Evolutionary conservation across 2,888 invertebrate genomes (phyloP).

Genomic region (Scrobipalpa atriplicella): DNA sequence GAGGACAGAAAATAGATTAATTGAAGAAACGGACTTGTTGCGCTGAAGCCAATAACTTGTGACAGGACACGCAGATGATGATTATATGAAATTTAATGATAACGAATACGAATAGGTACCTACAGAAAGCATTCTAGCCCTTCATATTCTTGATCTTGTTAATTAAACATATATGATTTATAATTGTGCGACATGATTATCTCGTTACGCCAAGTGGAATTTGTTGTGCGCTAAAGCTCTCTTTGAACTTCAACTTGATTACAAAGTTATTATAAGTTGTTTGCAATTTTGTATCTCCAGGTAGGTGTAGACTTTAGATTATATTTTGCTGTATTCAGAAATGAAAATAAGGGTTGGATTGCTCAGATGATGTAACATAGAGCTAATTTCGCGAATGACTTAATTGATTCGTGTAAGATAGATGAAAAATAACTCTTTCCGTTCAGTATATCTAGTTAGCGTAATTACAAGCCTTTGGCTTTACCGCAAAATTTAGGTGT

Average conservation of each 20-base stretch:
- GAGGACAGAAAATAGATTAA: too few species aligned
- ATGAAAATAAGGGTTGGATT: conserved; percentile 24
- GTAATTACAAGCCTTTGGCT: neutral
- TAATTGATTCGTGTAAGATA: conserved; percentile 31
- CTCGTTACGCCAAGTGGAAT: conserved; percentile 54
- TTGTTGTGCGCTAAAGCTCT: conserved; percentile 50
- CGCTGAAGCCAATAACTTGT: too few species aligned
- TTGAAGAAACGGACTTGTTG: too few species aligned
- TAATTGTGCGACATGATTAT: conserved; percentile 44
- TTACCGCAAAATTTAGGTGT: neutral
- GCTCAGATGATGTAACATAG: conserved; percentile 27
- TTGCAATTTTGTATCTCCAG: conserved; percentile 34
- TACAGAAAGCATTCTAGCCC: neutral
- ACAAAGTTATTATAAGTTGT: conserved; percentile 47
- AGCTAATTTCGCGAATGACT: conserved; percentile 28
- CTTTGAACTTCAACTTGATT: conserved; percentile 54
- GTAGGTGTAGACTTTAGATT: conserved; percentile 36
- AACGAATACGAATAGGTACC: too few species aligned
- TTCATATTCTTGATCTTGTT: conserved; percentile 30
- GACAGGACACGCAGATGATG: too few species aligned
- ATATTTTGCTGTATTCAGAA: conserved; percentile 26
- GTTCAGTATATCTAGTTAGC: neutral
- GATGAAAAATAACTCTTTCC: neutral
- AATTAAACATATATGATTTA: conserved; percentile 46
- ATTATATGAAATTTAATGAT: too few species aligned